A percentile compares a stretch with the other conserved stretches of the same genome.
These are phyloP conservation scores for Theocolax elegans DNA, from an alignment of 1,140 invertebrate genomes.

Conservation along the genomic window DNA sequence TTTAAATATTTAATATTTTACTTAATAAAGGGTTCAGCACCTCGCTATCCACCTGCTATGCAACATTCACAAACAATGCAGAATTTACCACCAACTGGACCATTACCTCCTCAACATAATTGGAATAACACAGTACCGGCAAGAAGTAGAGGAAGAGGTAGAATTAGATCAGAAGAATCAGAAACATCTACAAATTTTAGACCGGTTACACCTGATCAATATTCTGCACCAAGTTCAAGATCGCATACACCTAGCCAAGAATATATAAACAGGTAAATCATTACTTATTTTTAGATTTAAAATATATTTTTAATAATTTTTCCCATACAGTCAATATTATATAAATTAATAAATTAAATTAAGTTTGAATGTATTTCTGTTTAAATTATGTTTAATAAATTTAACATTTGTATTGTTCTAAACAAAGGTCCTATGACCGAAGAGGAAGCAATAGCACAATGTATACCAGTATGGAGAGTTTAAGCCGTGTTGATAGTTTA, in stretches of 20 bases:
- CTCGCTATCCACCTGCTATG: conserved; percentile 51
- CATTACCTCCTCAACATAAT: conserved; percentile 52
- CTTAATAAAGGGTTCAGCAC: conserved; percentile 48
- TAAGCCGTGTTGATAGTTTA: conserved; percentile 58
- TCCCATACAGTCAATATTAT: no score
- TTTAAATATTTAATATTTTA: neutral
- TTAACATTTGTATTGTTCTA: conserved; percentile 25
- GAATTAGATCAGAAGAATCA: conserved; percentile 63
- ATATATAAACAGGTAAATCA: conserved; percentile 56
- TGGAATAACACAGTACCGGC: conserved; percentile 68
- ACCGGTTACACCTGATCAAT: conserved; percentile 69
- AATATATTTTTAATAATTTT: no score
- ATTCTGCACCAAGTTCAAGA: conserved; percentile 65
- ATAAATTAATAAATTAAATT: no score
- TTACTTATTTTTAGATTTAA: conserved; percentile 23
- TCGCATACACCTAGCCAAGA: conserved; percentile 68
- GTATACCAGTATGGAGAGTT: conserved; percentile 66
- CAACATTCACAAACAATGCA: conserved; percentile 62
- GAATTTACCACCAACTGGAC: conserved; percentile 55
- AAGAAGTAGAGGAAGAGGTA: conserved; percentile 66
- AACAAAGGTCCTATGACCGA: conserved; percentile 58
- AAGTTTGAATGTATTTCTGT: no score
- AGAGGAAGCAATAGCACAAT: conserved; percentile 65
- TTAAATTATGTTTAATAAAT: conserved; percentile 11
- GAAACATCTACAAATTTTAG: conserved; percentile 58